Base-by-base conservation (phyloP, 2,888 invertebrate species). In the Sylvicola fuscatus region DNA sequence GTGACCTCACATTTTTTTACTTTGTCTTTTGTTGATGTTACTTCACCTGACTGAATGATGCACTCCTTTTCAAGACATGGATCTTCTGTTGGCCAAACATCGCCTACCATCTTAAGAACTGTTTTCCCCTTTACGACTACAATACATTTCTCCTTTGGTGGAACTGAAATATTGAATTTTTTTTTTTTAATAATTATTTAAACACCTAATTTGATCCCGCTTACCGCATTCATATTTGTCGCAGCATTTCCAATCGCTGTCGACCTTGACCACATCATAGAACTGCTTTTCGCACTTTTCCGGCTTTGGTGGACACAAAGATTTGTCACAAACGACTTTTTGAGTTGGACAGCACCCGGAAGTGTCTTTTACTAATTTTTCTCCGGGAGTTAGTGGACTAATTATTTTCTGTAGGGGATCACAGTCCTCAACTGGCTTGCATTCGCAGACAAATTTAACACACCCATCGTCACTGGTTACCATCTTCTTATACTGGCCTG, bases 391-490 rank as follows among this genome's bases (percentile, higher is more conserved):
- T 14, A 74, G 45, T 17, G 62, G 36, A 21, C 5, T 21, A 4
- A 8, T 21, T 62, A 54, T 53, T 2, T 50, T 46, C 0, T 56
- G 52, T 2, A 68, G 46, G 1, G 53, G 49, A 5, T 70, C 69
- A 48, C 84, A 84, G 42, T 82, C 72, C 31, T 71, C 70, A 3
- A 61, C 53, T 0, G 79, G 78, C 48, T 72, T 71, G 48, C 84
- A 84, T 58, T 78, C 81, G 47, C 84, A 84, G 40, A 77, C 65
- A 42, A 73, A 80, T 44, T 74, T 70, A 26, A 68, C 68, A 53
- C 84, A 84, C 4, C 73, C 76, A 44, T 72, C 65, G 1, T 66
- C 41, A 21, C 66, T 69, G 1, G 61, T 69, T 44, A 70, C 70
- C 38, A 72, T 58, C 49, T 80, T 81, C 44, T 73, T 64, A 6